Conservation (phyloP, 2,797 vertebrate species). For the Tokudaia muenninki region DNA sequence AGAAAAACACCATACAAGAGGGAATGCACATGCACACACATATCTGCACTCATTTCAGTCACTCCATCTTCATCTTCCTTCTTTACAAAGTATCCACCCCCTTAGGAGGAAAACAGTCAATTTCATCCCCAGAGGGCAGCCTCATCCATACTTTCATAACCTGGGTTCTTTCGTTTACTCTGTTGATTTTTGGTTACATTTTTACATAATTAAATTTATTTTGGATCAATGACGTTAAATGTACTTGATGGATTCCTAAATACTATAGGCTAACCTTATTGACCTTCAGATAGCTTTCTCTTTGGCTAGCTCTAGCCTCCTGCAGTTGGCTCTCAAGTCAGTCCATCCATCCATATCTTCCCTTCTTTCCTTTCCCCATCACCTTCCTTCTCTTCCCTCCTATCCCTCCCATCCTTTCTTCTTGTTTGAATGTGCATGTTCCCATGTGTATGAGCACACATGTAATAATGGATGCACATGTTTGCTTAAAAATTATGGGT, state of each 20-base stretch:
- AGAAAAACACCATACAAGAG: background rate
- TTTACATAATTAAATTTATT: constrained; percentile 26
- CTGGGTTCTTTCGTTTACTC: constrained; percentile 17
- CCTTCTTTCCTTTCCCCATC: background rate
- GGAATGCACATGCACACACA: background rate
- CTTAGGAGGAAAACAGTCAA: constrained; percentile 7
- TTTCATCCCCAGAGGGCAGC: background rate
- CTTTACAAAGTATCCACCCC: background rate
- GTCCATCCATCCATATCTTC: background rate
- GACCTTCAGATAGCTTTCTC: background rate
- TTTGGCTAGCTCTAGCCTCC: background rate
- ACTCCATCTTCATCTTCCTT: background rate
- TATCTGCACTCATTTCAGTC: background rate
- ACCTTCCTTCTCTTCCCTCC: rapidly evolving
- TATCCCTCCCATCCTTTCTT: background rate
- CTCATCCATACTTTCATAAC: background rate
- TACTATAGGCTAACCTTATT: background rate
- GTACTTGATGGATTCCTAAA: background rate
- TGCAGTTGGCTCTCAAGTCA: background rate
- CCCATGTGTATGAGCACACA: background rate
- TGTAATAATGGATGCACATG: background rate
- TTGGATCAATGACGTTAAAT: constrained; percentile 33
- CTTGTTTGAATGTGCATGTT: background rate
- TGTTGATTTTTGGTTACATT: background rate
- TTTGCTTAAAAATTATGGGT: background rate